A percentile compares a stretch with the other conserved stretches of the same genome.
Evolutionary conservation across 2,113 vertebrate species (phyloP).

Genomic region (Microcebus murinus): DNA sequence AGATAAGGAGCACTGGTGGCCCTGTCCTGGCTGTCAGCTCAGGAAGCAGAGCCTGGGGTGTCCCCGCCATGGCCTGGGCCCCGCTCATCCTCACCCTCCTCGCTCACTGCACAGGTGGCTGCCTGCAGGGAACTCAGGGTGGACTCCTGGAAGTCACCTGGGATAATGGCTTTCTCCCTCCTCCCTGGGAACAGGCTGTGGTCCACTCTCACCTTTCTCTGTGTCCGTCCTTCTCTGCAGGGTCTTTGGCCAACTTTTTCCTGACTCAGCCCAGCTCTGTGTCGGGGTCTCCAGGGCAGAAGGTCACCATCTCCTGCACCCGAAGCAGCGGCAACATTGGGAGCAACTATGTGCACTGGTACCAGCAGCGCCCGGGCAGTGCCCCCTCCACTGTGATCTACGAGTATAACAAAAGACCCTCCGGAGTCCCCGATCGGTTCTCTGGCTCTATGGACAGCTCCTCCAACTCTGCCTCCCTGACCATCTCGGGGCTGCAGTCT

Average conservation of each 20-base stretch:
- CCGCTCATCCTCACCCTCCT: background rate
- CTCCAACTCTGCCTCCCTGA: too few species aligned
- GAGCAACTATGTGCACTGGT: background rate
- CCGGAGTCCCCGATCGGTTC: too few species aligned
- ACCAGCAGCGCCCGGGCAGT: background rate
- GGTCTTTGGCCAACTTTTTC: too few species aligned
- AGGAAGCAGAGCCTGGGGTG: too few species aligned
- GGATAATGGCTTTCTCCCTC: background rate
- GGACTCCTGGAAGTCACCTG: background rate
- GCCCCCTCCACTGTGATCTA: background rate
- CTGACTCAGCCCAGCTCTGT: too few species aligned
- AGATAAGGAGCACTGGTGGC: background rate
- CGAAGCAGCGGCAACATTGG: background rate
- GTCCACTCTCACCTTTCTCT: background rate
- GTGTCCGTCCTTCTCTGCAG: background rate
- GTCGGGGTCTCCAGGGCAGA: too few species aligned
- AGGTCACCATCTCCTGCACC: background rate
- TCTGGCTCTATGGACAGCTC: too few species aligned
- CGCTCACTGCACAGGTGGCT: background rate
- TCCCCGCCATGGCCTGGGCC: background rate
- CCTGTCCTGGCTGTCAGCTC: background rate
- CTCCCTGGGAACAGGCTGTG: rapidly evolving
- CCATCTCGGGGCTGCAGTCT: too few species aligned
- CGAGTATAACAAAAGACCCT: rapidly evolving
- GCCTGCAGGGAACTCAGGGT: background rate